Evolutionary conservation across 2,797 vertebrate species (phyloP), one percentile per base, ranked within the genome.

Genomic region (Acanthornis magna): DNA sequence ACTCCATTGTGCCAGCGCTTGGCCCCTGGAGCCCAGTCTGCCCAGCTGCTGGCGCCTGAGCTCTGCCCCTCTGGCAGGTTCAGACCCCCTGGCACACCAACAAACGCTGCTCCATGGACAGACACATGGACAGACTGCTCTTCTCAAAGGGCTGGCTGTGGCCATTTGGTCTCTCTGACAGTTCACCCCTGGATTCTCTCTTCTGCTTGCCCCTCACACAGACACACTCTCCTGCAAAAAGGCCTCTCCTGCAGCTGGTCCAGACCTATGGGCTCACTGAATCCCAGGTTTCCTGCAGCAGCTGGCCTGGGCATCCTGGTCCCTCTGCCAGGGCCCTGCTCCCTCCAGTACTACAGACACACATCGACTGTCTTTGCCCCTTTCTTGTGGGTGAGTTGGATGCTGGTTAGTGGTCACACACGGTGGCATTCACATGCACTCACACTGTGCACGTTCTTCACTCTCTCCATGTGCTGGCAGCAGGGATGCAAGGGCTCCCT

Each of bases 401-500:
- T 40, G 47, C 13, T 67, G 19, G 5, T n/a, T 47, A 18, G 38
- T n/a, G 38, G 12, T 67, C 38, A 2, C 16, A 15, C 15, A 15
- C 19, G 1, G 1, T 16, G 50, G 27, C 4, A 1, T 51, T 55
- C 63, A 60, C 23, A 16, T 21, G 10, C 40, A 25, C 3, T 3
- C n/a, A n/a, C 42, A 21, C 27, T 17, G 1, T 36, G 17, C 23
- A 27, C 0, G 0, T 36, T 61, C 12, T 18, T 10, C 32, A 5
- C 19, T 21, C 19, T 60, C 55, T 43, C 25, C 55, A 13, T 30
- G 16, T 43, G 25, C 55, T 40, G 60, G 38, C 42, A 70, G 34
- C 38, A 61, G 25, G 55, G 42, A 13, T 36, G 13, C 0, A 2
- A 16, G 22, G 32, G 22, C 8, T 25, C 5, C 15, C 8, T 7